Evolutionary conservation across 2,888 invertebrate genomes (phyloP), one percentile per base, ranked within the genome.

Genomic region (Tiliacea aurago): DNA sequence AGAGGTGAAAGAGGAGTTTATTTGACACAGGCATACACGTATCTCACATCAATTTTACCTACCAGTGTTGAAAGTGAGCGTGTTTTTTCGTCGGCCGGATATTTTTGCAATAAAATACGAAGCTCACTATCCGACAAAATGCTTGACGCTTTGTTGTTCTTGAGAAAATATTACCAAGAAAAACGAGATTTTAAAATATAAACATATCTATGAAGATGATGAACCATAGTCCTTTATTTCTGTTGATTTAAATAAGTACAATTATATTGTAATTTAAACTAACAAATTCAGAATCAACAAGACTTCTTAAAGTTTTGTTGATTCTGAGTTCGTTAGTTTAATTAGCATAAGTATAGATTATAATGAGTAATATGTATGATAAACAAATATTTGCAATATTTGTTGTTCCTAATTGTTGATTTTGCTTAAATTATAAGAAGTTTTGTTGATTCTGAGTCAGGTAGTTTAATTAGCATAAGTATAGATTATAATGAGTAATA

Each of bases 11-110:
- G 76, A 73, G 66, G 74, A 33, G 45, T 69, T 61, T 72, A 78
- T 76, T 63, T 78, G 56, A 76, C 81, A 58, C 73, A 81, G 28
- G 75, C 75, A 61, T 78, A 76, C 65, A 78, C 37, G 28, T 81
- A 2, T 49, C 33, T 64, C 33, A 49, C 33, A 64, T 64, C 49
- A 64, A 64, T 49, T 64, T 64, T 61, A 20, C 43, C 61, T 43
- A 23, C 61, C 10, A 61, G 61, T 61, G 61, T 61, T 33, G 43
- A 61, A 61, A 43, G 43, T 43, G 23, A 61, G 23, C 33, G 56
- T 58, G 33, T 58, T 58, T 58, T 58, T 33, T 61, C 23, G n/a
- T 37, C 61, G 15, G 78, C 70, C 28, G 28, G 28, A 28, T 28
- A 28, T 28, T 28, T 73, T 70, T 77, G 73, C 58, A 77, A 65